Base-by-base conservation (phyloP, 1,140 invertebrate species). In the Tachypleus tridentatus region DNA sequence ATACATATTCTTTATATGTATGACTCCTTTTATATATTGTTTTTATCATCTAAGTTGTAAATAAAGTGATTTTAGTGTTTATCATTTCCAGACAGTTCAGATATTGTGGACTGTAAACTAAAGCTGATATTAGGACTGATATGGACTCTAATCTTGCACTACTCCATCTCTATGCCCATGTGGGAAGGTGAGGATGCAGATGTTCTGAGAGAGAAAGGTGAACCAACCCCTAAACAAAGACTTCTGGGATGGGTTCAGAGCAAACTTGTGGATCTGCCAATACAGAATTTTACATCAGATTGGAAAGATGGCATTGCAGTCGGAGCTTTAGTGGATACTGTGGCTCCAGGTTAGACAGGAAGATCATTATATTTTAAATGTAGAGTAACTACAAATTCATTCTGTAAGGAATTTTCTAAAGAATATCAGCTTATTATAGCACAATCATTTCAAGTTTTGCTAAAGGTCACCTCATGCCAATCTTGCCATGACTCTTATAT, bases 111-210 rank as follows among this genome's bases (percentile, higher is more conserved):
- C 76, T 87, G 87, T 70, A 93, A 93, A 77, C 77, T 95, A 73
- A 96, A 96, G 78, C 77, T 96, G 72, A 96, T 96, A 73, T 83
- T 96, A 65, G 93, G 93, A 69, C 76, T 97, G 74, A 91, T 97
- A 85, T 97, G 93, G 93, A 95, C 91, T 2, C 81, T 97, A 9
- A 96, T 97, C 80, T 81, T 96, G 51, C 93, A 97, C 76, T 97
- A 97, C 76, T 94, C 93, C 63, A 96, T 97, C 72, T 93, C 92
- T 54, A 87, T 93, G 85, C 92, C 91, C 4, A 89, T 93, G 84
- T 94, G 90, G 91, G 88, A 91, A 56, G 86, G 83, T 49, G 87
- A 88, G 68, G 84, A 85, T 50, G 75, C 76, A 54, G 68, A 67
- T 58, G 60, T 72, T 7, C 66, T 73, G 66, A 73, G 74, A 65